Evolutionary conservation across 1,140 invertebrate species (phyloP), one percentile per base, ranked within the genome.

Genomic region (Drosophila auraria): DNA sequence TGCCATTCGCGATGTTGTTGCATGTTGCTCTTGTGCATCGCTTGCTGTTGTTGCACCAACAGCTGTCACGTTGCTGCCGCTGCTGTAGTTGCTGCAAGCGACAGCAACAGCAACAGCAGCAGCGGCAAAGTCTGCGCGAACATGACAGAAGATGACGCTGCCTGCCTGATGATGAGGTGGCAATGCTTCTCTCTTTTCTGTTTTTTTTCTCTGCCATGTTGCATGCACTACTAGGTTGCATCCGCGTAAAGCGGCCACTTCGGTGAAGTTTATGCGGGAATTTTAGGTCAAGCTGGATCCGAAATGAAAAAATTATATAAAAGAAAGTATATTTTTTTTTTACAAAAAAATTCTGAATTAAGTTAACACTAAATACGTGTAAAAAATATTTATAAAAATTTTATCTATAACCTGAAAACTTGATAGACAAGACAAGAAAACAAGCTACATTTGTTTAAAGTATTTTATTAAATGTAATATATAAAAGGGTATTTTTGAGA

Each of bases 141-240:
- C 76, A 79, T 79, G 75, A 69, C 74, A 69, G 63, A 78, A 73
- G 77, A 80, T 73, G 76, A 68, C 57, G 49, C 44, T 71, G 75
- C 36, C 17, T 77, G 75, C 36, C 30, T 77, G 65, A 57, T 78
- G 77, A 72, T 71, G 75, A 78, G 74, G 75, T 78, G 64, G 76
- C 53, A 15, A 69, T 56, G 50, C 50, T n/a, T 30, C 25, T 72
- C 66, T 49, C 44, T 51, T 51, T 36, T 11, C 33, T 30, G 27
- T 30, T 3, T 36, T 73, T 40, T 50, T 73, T 73, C 57, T 59
- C 44, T 25, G 30, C 14, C 50, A 11, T 40, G 20, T 12, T 36
- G 23, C 44, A 36, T 38, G 27, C 11, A 15, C 17, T 54, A 58
- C 33, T 33, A 69, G 56, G 56, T 59, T 53, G 53, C 61, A 63